A percentile compares a stretch with the other conserved stretches of the same genome.
These are phyloP conservation scores for Hozukius guyotensis DNA, from an alignment of 2,797 vertebrate genomes.

Conservation along the genomic window DNA sequence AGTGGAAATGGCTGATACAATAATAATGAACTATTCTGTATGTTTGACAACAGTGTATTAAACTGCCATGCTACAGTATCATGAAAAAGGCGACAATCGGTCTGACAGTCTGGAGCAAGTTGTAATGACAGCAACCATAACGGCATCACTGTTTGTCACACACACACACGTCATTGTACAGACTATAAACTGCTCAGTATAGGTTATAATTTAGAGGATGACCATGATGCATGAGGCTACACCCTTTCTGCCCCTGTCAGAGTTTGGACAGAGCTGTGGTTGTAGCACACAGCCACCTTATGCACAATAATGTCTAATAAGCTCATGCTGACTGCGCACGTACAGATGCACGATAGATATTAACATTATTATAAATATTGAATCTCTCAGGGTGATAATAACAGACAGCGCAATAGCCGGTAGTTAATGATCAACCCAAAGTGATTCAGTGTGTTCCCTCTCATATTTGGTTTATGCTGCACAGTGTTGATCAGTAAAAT, in stretches of 20 bases:
- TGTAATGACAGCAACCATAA: background rate
- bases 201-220: slow-evolving; percentile 25
- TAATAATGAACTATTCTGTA: background rate
- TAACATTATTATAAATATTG: background rate
- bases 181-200: background rate
- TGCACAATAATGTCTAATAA: background rate
- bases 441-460: background rate
- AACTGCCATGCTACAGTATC: background rate
- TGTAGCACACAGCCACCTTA: background rate
- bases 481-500: background rate
- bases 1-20: background rate
- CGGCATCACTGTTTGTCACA: background rate
- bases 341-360: background rate
- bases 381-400: background rate
- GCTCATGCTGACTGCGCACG: background rate
- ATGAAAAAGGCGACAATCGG: background rate
- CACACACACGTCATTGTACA: background rate
- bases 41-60: background rate
- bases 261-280: background rate
- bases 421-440: background rate
- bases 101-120: background rate
- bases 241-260: background rate
- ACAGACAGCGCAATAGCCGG: background rate
- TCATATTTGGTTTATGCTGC: background rate
- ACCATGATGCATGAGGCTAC: background rate